phyloP scores from a whole-genome alignment of 2,888 invertebrate species.

The Conus canariensis region DNA sequence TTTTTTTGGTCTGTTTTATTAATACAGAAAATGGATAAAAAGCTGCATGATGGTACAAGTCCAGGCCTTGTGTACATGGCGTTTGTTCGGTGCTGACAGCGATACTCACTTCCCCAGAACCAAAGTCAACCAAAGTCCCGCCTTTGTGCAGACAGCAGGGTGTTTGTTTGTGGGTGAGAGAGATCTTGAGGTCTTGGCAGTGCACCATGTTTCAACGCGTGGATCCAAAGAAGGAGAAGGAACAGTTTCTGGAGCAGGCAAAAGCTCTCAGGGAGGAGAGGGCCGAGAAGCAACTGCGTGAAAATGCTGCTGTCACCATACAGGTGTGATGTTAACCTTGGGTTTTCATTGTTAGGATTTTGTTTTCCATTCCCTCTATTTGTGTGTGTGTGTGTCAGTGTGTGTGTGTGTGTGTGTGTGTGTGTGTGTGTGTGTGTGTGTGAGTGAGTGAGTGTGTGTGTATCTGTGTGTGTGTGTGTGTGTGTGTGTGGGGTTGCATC shows the following conservation, averaged over 20 bases:
- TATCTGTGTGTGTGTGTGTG: not conserved
- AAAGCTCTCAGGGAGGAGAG: conserved; percentile 94
- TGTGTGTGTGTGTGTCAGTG: not conserved
- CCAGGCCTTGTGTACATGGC: not conserved
- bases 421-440: not conserved
- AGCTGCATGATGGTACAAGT: not conserved
- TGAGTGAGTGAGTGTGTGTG: not conserved
- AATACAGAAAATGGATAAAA: not conserved
- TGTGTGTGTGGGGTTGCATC: not conserved
- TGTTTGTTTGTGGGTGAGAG: not conserved
- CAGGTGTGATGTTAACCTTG: conserved; percentile 62
- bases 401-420: conserved; percentile 3
- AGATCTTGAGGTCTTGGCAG: not conserved
- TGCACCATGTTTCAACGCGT: conserved; percentile 67
- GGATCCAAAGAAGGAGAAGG: conserved; percentile 67
- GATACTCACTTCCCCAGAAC: not conserved
- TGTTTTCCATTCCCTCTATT: not conserved
- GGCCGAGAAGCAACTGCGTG: conserved; percentile 89
- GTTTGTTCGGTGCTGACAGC: not conserved
- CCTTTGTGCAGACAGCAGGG: not conserved
- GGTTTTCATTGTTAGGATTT: not conserved
- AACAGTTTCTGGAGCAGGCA: conserved; percentile 89
- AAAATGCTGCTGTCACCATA: conserved; percentile 78
- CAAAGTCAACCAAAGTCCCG: not conserved
- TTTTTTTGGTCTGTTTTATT: not conserved